Conservation (phyloP, 2,113 vertebrate genomes). For the Nestor notabilis region DNA sequence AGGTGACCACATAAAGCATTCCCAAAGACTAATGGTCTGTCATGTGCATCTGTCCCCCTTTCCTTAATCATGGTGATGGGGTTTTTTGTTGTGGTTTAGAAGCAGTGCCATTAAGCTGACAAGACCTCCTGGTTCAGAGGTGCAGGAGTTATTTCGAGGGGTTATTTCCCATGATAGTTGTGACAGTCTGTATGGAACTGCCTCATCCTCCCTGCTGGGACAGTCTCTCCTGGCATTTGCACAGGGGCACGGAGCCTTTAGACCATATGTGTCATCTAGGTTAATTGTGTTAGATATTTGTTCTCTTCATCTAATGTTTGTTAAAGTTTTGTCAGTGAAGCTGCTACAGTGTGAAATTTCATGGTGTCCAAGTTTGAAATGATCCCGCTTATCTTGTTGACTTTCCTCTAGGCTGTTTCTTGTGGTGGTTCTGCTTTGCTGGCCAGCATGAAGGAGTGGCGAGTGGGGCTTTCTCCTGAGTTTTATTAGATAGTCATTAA, state of each 20-base stretch:
- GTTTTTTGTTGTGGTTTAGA: not conserved
- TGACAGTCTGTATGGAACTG: not conserved
- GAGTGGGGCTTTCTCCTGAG: not conserved
- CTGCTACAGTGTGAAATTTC: not conserved
- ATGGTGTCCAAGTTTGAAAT: not conserved
- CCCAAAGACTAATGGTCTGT: not conserved
- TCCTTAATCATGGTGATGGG: not conserved
- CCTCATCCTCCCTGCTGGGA: not conserved
- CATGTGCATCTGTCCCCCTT: not conserved
- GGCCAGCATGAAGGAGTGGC: not conserved
- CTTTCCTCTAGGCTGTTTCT: not conserved
- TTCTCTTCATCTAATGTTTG: not conserved
- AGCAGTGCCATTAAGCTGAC: not conserved
- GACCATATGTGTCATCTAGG: not conserved
- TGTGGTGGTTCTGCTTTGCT: not conserved
- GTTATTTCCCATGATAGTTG: not conserved
- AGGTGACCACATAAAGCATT: not conserved
- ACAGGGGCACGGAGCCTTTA: not conserved
- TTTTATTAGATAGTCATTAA: not conserved
- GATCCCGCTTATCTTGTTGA: not conserved
- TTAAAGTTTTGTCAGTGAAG: constrained; percentile 6
- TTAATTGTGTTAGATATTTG: constrained; percentile 20
- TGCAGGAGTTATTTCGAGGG: rapidly evolving
- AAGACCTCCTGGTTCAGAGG: not conserved
- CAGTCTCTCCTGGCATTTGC: not conserved